These are phyloP conservation scores for Chelmon rostratus DNA, from an alignment of 2,797 vertebrate species.

Conservation along the genomic window DNA sequence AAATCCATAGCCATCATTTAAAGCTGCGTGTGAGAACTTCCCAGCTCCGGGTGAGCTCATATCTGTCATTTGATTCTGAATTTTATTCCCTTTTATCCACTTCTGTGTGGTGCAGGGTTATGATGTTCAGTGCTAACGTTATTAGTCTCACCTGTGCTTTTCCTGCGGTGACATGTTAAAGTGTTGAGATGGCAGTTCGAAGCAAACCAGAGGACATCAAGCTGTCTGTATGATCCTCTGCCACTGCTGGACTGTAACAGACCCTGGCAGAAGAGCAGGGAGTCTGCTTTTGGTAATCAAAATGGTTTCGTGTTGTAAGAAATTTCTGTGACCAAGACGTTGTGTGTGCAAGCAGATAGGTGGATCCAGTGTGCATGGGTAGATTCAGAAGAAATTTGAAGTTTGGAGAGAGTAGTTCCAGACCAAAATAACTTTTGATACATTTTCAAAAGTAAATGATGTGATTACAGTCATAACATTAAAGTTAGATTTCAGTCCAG, in stretches of 20 bases:
- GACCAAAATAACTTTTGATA: not conserved
- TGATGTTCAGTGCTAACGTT: not conserved
- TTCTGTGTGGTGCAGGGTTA: not conserved
- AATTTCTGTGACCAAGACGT: not conserved
- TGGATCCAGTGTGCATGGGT: not conserved
- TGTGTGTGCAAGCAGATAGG: not conserved
- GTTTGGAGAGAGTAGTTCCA: not conserved
- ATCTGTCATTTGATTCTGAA: conserved; percentile 10
- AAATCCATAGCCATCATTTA: conserved; percentile 65
- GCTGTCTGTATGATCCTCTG: not conserved
- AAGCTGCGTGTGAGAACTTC: conserved; percentile 27
- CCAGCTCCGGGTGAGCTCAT: conserved; percentile 18
- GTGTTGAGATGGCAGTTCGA: not conserved
- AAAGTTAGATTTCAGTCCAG: too few species aligned
- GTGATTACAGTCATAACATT: not conserved
- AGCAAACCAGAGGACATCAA: not conserved
- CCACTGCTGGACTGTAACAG: not conserved
- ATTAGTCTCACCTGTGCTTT: too few species aligned
- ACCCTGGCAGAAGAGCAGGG: not conserved
- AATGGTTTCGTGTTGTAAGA: conserved; percentile 5
- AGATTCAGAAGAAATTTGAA: not conserved
- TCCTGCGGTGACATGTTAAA: not conserved
- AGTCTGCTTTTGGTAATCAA: not conserved
- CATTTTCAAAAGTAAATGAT: not conserved
- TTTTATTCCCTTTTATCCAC: not conserved